phyloP scores from a whole-genome alignment of 2,113 vertebrate genomes.

The Orientallactaga bullata region DNA sequence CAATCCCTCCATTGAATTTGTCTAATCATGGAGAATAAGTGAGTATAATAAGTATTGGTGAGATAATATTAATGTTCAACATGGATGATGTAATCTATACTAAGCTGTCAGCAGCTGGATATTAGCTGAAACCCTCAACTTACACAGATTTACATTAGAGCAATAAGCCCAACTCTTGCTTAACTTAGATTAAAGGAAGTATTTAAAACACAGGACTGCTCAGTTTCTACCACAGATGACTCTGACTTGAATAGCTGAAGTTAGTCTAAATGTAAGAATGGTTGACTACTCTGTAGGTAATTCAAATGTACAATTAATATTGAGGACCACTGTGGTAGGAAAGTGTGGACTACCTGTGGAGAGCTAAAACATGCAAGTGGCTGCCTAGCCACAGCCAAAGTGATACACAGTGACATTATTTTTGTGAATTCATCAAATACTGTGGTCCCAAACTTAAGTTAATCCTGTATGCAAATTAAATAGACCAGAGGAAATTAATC shows the following conservation, averaged over 20 bases:
- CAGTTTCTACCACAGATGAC: background rate
- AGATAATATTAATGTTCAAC: background rate
- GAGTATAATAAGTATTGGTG: background rate
- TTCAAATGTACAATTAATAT: background rate
- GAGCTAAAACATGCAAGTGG: background rate
- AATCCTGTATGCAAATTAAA: background rate
- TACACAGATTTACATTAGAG: background rate
- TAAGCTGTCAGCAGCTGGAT: background rate
- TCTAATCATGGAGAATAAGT: constrained; percentile 34
- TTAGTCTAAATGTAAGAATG: background rate
- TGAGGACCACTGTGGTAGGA: background rate
- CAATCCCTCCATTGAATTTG: background rate
- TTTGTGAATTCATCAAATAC: background rate
- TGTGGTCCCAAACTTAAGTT: background rate
- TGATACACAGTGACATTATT: background rate
- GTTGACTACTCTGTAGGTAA: background rate
- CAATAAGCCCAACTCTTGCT: constrained; percentile 4
- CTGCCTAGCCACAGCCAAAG: background rate
- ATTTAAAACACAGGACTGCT: background rate
- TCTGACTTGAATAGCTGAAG: background rate
- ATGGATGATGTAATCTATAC: background rate
- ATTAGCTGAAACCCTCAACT: background rate
- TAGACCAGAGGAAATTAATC: background rate
- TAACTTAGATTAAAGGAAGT: background rate
- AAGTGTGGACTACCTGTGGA: constrained; percentile 16